These are phyloP conservation scores for Cantharis nigra DNA, from an alignment of 2,888 invertebrate species.

Conservation along the genomic window DNA sequence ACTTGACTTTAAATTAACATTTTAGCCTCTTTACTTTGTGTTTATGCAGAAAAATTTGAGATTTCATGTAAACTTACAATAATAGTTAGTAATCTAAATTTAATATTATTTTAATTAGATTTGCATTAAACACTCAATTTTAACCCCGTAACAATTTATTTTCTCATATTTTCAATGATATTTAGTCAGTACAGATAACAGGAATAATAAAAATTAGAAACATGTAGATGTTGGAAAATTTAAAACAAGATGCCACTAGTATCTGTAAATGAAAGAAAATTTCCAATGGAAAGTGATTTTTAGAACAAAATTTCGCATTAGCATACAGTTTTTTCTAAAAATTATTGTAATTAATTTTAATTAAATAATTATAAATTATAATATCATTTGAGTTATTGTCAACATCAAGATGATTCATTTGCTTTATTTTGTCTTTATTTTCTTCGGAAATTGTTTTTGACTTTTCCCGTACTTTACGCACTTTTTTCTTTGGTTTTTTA, in stretches of 20 bases:
- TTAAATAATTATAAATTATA: too few species aligned
- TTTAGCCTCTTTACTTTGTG: too few species aligned
- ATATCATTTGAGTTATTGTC: too few species aligned
- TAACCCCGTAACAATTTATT: too few species aligned
- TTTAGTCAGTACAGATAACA: neutral
- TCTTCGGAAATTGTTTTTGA: constrained; percentile 69
- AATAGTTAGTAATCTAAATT: too few species aligned
- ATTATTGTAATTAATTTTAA: neutral
- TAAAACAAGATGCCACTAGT: neutral
- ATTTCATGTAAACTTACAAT: too few species aligned
- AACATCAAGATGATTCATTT: too few species aligned
- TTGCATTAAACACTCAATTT: too few species aligned
- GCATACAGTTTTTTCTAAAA: too few species aligned
- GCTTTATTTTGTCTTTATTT: constrained; percentile 52
- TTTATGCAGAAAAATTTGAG: too few species aligned
- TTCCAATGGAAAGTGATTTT: neutral
- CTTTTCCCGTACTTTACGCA: constrained; percentile 70
- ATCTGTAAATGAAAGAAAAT: neutral
- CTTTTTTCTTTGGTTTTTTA: constrained; percentile 58
- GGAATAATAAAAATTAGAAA: neutral
- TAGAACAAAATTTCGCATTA: neutral
- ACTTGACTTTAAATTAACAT: too few species aligned
- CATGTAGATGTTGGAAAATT: neutral
- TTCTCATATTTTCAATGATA: neutral
- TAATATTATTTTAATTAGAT: too few species aligned